A percentile compares a stretch with the other conserved stretches of the same genome.
phyloP scores from a whole-genome alignment of 1,140 invertebrate species.

The Lysiphlebus fabarum region DNA sequence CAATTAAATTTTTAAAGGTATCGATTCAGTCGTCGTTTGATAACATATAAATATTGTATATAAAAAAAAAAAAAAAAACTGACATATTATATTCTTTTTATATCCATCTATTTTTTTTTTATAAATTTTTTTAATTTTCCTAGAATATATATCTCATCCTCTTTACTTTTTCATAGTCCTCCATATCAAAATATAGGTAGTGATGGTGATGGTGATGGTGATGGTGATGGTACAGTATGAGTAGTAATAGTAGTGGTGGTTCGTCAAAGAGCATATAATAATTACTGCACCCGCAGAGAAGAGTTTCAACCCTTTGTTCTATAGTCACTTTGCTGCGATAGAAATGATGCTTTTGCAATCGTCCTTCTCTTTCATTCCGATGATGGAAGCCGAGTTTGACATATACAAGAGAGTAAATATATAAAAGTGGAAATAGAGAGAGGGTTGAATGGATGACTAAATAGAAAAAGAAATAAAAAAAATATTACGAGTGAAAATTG shows the following conservation, averaged over 20 bases:
- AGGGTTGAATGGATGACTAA: background rate
- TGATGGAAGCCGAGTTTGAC: conserved; percentile 1
- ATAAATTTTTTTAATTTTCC: too few relatives aligned
- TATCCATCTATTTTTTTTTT: too few relatives aligned
- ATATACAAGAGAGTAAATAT: background rate
- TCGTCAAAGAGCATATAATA: conserved; percentile 50
- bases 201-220: conserved; percentile 5
- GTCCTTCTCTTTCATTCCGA: background rate
- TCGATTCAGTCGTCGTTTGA: conserved; percentile 20
- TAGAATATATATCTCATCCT: too few relatives aligned
- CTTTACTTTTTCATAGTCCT: background rate
- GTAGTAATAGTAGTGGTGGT: conserved; percentile 3
- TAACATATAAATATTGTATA: too few relatives aligned
- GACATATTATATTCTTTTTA: too few relatives aligned
- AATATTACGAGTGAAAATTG: background rate
- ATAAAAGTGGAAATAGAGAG: background rate
- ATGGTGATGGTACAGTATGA: conserved; percentile 2
- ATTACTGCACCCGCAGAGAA: conserved; percentile 53
- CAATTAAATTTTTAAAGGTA: conserved; percentile 24
- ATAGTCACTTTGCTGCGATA: conserved; percentile 49
- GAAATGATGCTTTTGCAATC: background rate
- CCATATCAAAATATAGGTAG: conserved; percentile 8
- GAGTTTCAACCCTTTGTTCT: conserved; percentile 54
- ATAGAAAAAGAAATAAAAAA: background rate
- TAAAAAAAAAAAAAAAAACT: too few relatives aligned